phyloP scores from a whole-genome alignment of 2,888 invertebrate genomes.

The Pogonocherus hispidulus region DNA sequence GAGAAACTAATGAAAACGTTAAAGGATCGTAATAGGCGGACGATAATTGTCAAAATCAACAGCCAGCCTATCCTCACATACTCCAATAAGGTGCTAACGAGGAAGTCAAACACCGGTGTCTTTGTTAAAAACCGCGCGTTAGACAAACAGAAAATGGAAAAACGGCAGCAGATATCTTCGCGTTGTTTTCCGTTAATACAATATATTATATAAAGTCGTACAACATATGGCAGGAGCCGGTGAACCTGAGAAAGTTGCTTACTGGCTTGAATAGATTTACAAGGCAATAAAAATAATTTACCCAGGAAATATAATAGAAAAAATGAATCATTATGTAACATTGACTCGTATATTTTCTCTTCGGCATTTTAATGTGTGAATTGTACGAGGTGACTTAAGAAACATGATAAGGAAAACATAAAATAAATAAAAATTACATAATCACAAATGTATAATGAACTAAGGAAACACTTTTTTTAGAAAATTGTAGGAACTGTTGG shows the following conservation, averaged over 20 bases:
- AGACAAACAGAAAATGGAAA: constrained; percentile 14
- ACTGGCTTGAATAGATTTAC: constrained; percentile 13
- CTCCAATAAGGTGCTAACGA: constrained; percentile 10
- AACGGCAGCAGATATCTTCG: constrained; percentile 14
- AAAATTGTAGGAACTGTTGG: too few relatives aligned
- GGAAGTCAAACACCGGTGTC: neutral
- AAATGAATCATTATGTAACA: neutral
- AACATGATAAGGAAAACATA: too few relatives aligned
- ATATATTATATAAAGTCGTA: constrained; percentile 5
- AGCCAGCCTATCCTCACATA: constrained; percentile 1
- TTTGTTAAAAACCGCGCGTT: constrained; percentile 9
- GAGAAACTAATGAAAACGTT: constrained; percentile 27
- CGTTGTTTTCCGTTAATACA: constrained; percentile 25
- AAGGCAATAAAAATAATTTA: constrained; percentile 24
- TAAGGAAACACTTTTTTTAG: too few relatives aligned
- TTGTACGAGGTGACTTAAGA: neutral
- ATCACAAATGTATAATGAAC: too few relatives aligned
- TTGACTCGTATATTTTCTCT: neutral
- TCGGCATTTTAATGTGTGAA: neutral
- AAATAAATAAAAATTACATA: too few relatives aligned
- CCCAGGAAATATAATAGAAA: neutral
- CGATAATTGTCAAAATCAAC: constrained; percentile 30
- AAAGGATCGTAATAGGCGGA: constrained; percentile 12
- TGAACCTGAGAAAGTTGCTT: constrained; percentile 19
- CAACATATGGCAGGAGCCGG: constrained; percentile 16